phyloP scores from a whole-genome alignment of 2,113 vertebrate genomes.

The Irena cyanogastra region DNA sequence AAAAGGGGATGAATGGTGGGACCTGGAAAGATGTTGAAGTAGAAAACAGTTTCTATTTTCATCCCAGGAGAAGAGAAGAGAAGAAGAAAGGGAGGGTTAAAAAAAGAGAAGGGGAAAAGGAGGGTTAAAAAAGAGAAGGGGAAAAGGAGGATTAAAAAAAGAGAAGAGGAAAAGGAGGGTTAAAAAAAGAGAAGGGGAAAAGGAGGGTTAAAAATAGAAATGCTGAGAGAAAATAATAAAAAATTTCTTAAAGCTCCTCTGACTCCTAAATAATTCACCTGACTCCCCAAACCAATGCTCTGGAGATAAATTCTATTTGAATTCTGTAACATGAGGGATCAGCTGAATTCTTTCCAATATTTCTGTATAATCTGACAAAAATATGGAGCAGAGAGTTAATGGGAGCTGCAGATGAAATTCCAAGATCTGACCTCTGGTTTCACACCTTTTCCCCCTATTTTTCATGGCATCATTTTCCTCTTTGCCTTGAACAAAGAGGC shows the following conservation, averaged over 20 bases:
- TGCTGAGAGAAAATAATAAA: not conserved
- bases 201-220: not conserved
- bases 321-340: not conserved
- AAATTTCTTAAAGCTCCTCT: not conserved
- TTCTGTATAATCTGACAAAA: not conserved
- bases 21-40: not conserved
- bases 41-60: not conserved
- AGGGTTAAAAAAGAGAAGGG: not conserved
- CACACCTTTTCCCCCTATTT: not conserved
- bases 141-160: not conserved
- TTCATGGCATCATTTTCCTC: not conserved
- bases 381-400: not conserved
- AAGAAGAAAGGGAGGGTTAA: not conserved
- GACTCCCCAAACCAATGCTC: not conserved
- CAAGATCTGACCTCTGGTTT: not conserved
- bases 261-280: not conserved
- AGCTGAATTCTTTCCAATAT: not conserved
- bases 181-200: not conserved
- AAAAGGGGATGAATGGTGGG: not conserved
- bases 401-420: not conserved
- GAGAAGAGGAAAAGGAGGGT: not conserved
- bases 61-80: not conserved
- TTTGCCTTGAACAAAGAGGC: not conserved
- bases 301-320: not conserved
- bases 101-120: not conserved